Base-by-base conservation (phyloP, 2,888 invertebrate genomes). In the Sminthurinus aureus region DNA sequence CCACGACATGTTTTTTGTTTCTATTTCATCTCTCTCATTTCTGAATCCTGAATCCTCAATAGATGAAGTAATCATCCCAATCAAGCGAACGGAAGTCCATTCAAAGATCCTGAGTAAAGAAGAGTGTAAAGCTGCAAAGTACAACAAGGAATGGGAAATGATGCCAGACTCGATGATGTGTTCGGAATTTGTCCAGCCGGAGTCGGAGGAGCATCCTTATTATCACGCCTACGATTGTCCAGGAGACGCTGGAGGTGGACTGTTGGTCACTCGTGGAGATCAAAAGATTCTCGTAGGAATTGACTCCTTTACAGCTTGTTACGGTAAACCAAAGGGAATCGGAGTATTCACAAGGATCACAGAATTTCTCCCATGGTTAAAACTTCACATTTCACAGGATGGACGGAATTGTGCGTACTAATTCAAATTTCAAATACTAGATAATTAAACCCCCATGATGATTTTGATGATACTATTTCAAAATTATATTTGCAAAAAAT, bases 261-360 rank as follows among this genome's bases (percentile, higher is more conserved):
- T 87, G 9, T 18, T 87, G 2, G 83, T 82, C 0, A 79, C 80
- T 15, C 74, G 75, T 18, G 85, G 84, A 20, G 81, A 84, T 4
- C 51, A 84, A 71, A 85, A 86, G 81, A 71, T 87, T 18, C 87
- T 86, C 81, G 82, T 87, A 20, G 87, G 86, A 22, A 84, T 87
- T 52, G 87, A 87, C 78, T 86, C 86, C 3, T 87, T 86, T 86
- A 87, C 85, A 11, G 86, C 85, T 38, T 87, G 87, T 66, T 87
- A 85, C 58, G 86, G 86, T 58, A 77, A 84, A 75, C 87, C 87
- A 1, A 86, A 84, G 64, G 87, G 87, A 8, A 76, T 87, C 69
- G 86, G 86, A 51, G 84, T 87, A 20, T 87, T 83, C 84, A 87
- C 87, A 8, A 79, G 87, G 11, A 58, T 87, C 20, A 69, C 77